Evolutionary conservation across 2,797 vertebrate genomes (phyloP), one percentile per base, ranked within the genome.

Genomic region (Ptychobarbus kaznakovi): DNA sequence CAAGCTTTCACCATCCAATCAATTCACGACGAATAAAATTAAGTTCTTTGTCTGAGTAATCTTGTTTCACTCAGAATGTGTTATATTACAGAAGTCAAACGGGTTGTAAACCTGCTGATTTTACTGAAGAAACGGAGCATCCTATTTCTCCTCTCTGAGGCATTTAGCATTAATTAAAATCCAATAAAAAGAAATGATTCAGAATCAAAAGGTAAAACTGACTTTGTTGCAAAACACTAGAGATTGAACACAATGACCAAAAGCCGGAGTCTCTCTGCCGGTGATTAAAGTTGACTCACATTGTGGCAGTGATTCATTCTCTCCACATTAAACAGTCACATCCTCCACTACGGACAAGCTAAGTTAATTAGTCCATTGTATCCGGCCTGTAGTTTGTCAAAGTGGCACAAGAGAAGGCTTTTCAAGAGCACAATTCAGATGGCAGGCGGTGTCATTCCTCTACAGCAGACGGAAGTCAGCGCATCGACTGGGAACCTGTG

Each of bases 401-500:
- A 73, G 51, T 56, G 20, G 49, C 68, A 58, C 32, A 11, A 72
- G 58, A 25, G 22, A 28, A 72, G 8, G 12, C 28, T n/a, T 51
- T 53, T 81, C 22, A 61, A 16, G 15, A 42, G 66, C 35, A 61
- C 38, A 49, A 70, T 85, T 65, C 51, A 58, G 53, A 72, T 66
- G 77, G 51, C 56, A 80, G 70, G 13, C 68, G 4, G 58, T 22
- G 28, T 25, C 32, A 42, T 79, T 66, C 25, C 38, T 16, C 78
- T 46, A 51, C 1, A 61, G 15, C 90, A 92, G 92, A 93, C 91
- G 93, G 91, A 93, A 90, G 90, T 83, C 38, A 90, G 80, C 40
- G 58, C 89, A 94, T 93, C 93, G 93, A 94, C 93, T 93, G 88
- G 63, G 63, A 66, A 32, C 3, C 63, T 35, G 63, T 66, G 28